Evolutionary conservation across 2,113 vertebrate species (phyloP).

Genomic region (Odontophorus gujanensis): DNA sequence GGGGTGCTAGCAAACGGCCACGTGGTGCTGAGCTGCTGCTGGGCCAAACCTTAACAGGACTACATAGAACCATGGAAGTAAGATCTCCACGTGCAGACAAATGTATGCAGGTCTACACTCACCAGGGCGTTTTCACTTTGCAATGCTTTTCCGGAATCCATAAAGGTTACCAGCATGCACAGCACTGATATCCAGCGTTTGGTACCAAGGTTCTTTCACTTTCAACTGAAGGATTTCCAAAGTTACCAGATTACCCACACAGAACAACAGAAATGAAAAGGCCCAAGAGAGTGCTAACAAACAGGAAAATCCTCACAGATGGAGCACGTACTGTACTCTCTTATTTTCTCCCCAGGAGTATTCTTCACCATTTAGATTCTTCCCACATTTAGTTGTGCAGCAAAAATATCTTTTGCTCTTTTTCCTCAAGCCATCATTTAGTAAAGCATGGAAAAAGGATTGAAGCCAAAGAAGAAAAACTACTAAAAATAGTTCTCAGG

Average conservation of each 20-base stretch:
- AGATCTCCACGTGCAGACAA: too few relatives aligned
- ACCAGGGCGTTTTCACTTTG: background rate
- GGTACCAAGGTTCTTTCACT: background rate
- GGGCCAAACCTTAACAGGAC: too few relatives aligned
- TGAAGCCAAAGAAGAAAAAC: background rate
- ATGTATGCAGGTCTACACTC: background rate
- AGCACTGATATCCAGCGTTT: background rate
- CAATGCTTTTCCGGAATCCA: background rate
- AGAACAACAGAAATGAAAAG: conserved; percentile 14
- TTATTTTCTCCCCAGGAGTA: conserved; percentile 26
- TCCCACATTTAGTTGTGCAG: background rate
- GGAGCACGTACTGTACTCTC: conserved; percentile 7
- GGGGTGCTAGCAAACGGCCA: too few relatives aligned
- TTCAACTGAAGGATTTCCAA: background rate
- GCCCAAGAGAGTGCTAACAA: background rate
- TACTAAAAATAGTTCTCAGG: background rate
- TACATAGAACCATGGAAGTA: background rate
- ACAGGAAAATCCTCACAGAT: conserved; percentile 48
- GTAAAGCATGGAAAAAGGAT: background rate
- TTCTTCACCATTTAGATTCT: background rate
- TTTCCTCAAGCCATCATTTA: background rate
- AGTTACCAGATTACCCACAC: conserved; percentile 13
- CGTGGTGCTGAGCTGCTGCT: too few relatives aligned
- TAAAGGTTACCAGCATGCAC: background rate
- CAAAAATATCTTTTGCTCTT: conserved; percentile 29